These are phyloP conservation scores for Miichthys miiuy DNA, from an alignment of 2,797 vertebrate species.

Conservation along the genomic window DNA sequence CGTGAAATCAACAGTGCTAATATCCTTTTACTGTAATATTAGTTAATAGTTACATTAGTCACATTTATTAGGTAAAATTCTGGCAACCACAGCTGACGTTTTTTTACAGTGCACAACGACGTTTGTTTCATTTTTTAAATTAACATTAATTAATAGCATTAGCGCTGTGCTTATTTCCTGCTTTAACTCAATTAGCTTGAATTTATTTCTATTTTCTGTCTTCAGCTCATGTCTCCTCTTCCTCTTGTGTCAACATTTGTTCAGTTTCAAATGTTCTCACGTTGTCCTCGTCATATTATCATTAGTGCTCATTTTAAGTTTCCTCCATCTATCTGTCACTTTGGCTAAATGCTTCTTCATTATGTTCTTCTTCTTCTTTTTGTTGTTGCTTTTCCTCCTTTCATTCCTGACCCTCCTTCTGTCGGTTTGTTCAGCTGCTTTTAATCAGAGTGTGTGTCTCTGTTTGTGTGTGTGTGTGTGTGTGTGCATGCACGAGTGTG, in stretches of 20 bases:
- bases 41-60: too few relatives aligned
- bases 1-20: too few relatives aligned
- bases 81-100: too few relatives aligned
- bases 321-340: background rate
- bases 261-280: background rate
- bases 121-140: too few relatives aligned
- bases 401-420: background rate
- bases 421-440: background rate
- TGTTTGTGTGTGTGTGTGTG: background rate
- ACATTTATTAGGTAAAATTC: too few relatives aligned
- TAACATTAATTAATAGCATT: too few relatives aligned
- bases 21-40: too few relatives aligned
- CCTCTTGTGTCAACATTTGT: background rate
- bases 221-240: background rate
- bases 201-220: background rate
- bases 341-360: background rate
- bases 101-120: too few relatives aligned
- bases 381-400: background rate
- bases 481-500: background rate
- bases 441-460: slow-evolving; percentile 6
- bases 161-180: background rate
- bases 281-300: too few relatives aligned
- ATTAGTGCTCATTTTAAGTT: slow-evolving; percentile 1
- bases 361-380: background rate
- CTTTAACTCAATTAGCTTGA: background rate